phyloP scores from a whole-genome alignment of 2,888 invertebrate genomes.

The Emmelina monodactyla region DNA sequence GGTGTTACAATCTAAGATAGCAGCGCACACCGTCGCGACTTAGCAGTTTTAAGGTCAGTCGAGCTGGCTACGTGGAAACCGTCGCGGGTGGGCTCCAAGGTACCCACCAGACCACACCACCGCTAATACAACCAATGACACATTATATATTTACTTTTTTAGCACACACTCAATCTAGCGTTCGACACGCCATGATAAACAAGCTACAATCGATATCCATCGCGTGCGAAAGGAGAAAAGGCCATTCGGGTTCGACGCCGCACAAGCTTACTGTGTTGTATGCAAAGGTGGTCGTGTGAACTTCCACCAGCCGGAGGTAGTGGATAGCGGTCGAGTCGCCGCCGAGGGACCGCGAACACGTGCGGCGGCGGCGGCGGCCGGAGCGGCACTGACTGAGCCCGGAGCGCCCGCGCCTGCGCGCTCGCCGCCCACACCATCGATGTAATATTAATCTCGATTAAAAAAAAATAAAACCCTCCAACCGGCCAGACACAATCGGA shows the following conservation, averaged over 20 bases:
- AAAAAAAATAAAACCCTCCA: too few relatives aligned
- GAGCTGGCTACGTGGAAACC: too few relatives aligned
- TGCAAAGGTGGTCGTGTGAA: too few relatives aligned
- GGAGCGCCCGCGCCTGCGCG: constrained; percentile 35
- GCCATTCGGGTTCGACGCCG: constrained; percentile 29
- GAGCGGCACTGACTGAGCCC: constrained; percentile 60
- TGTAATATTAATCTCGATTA: constrained; percentile 66
- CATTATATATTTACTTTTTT: constrained; percentile 28
- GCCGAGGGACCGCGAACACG: constrained; percentile 44
- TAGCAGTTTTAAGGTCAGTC: constrained; percentile 49
- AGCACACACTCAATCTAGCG: constrained; percentile 25
- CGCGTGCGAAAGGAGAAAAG: constrained; percentile 50
- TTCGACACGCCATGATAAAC: constrained; percentile 35
- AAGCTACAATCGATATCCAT: constrained; percentile 48
- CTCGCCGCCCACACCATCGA: constrained; percentile 48
- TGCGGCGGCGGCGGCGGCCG: constrained; percentile 54
- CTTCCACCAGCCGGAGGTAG: too few relatives aligned
- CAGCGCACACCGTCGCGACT: too few relatives aligned
- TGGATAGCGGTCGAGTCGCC: constrained; percentile 50
- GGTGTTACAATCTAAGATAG: too few relatives aligned
- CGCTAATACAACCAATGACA: too few relatives aligned
- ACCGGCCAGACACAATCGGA: too few relatives aligned
- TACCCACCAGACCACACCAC: constrained; percentile 34
- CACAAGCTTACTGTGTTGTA: too few relatives aligned
- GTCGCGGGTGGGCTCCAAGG: constrained; percentile 48